Evolutionary conservation across 1,140 invertebrate species (phyloP), one percentile per base, ranked within the genome.

Genomic region (Drosophila littoralis): DNA sequence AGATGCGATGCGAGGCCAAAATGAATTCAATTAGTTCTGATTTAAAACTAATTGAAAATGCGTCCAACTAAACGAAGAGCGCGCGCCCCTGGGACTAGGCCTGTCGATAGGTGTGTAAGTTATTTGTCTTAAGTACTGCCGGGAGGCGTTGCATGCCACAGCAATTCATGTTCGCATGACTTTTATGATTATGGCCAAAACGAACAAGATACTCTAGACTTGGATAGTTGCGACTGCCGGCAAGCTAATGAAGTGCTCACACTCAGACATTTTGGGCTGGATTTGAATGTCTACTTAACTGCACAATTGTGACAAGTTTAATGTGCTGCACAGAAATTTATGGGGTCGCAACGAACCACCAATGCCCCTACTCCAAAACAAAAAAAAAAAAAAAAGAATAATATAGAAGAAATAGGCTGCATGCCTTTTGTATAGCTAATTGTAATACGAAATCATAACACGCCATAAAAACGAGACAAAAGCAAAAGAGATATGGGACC

Each of bases 21-120:
- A 83, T 83, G 83, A 79, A 86, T 86, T 88, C 83, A 86, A 89
- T 86, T 88, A 86, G 83, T 83, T 88, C 76, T 86, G 83, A 86
- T 88, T 88, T 83, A 86, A 79, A 83, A 88, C 83, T 89, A 86
- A 86, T 86, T 86, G 83, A 89, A 86, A 83, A 86, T 86, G 83
- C 83, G 79, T 88, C 76, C 61, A 68, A 52, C 61, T 52, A 67
- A 58, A 55, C 72, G 51, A 65, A 66, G 42, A 36, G 51, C 61
- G 63, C 32, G 6, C 35, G 45, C 42, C 52, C 8, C 10, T 28
- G 13, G 33, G 13, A 12, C 10, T n/a, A 7, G 13, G 59, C 59
- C 76, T 74, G 79, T 86, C 83, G 79, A 88, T 75, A 86, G 83
- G 83, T 86, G 83, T 86, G 86, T 77, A 86, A 86, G 84, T 82